Base-by-base conservation (phyloP, 2,888 invertebrate genomes). In the Zaprionus lineosus region DNA sequence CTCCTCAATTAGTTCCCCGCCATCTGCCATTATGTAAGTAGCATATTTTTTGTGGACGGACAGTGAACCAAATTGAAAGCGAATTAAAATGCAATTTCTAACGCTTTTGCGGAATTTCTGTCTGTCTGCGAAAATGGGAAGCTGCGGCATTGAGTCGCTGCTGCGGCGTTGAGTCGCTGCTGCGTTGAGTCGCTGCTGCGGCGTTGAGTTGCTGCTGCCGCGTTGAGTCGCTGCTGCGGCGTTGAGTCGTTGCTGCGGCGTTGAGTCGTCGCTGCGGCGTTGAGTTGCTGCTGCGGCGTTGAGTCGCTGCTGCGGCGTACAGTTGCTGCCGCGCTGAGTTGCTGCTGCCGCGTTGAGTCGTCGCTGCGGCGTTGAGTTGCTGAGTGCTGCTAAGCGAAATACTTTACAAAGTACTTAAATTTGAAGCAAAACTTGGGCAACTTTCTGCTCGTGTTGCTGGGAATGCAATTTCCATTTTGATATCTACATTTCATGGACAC, bases 391-490 rank as follows among this genome's bases (percentile, higher is more conserved):
- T 57, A 61, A 75, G 65, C 77, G 60, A 65, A 79, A 77, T 77
- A 75, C 79, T 77, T 77, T 74, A 9, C 6, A 57, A 77, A 77
- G 77, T 77, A 75, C 77, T 77, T 77, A 75, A 79, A 83, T 53
- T 61, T 58, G 29, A 59, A 48, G 39, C 44, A 41, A 73, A 82
- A 77, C 67, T 75, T 75, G 52, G n/a, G 53, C 63, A 67, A 64
- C 72, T 79, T 63, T 57, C 48, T 50, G 33, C 43, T 31, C 57
- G 70, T 64, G 56, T 44, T 46, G 51, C 41, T 52, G 36, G 40
- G 43, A 78, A 68, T 75, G 77, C 83, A 82, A 76, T 77, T 78
- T 75, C 68, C 83, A 75, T 78, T 82, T 82, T 66, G 74, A 77
- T 74, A 63, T 55, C 40, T 52, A 62, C 36, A 57, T 53, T 56